Conservation (phyloP, 1,140 invertebrate species). For the Brachionus plicatilis region DNA sequence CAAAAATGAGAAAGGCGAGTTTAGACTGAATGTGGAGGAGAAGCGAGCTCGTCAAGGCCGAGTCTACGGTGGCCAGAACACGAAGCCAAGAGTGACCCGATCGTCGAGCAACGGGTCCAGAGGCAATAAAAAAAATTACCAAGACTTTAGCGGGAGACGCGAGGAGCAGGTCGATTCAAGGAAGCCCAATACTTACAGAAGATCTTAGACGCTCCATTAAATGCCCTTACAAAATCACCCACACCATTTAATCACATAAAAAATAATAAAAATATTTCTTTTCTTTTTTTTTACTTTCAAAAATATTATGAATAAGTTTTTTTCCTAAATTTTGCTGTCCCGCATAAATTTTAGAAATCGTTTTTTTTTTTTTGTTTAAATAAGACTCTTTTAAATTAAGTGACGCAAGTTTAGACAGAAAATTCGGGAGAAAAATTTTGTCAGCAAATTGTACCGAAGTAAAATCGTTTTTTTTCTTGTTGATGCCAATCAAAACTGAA, state of each 20-base stretch:
- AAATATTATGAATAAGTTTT: background rate
- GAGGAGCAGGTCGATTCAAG: background rate
- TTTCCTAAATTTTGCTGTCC: background rate
- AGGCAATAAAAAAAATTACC: constrained; percentile 32
- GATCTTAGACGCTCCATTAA: background rate
- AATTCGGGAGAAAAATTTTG: background rate
- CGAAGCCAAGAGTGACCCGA: background rate
- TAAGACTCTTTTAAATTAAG: background rate
- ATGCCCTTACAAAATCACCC: background rate
- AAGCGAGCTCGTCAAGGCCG: constrained; percentile 29
- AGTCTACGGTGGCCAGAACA: background rate
- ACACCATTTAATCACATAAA: constrained; percentile 2
- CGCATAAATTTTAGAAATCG: background rate
- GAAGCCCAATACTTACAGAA: background rate
- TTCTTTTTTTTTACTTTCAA: background rate
- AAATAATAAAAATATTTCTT: constrained; percentile 1
- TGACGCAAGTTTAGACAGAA: background rate
- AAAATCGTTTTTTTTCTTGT: background rate
- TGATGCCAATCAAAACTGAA: background rate
- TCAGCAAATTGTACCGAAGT: background rate
- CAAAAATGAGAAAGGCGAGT: constrained; percentile 34
- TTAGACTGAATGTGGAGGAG: constrained; percentile 30
- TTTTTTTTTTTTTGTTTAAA: background rate
- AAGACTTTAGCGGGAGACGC: background rate
- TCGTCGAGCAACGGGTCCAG: constrained; percentile 25